Evolutionary conservation across 2,113 vertebrate genomes (phyloP).

Genomic region (Cepphus grylle): DNA sequence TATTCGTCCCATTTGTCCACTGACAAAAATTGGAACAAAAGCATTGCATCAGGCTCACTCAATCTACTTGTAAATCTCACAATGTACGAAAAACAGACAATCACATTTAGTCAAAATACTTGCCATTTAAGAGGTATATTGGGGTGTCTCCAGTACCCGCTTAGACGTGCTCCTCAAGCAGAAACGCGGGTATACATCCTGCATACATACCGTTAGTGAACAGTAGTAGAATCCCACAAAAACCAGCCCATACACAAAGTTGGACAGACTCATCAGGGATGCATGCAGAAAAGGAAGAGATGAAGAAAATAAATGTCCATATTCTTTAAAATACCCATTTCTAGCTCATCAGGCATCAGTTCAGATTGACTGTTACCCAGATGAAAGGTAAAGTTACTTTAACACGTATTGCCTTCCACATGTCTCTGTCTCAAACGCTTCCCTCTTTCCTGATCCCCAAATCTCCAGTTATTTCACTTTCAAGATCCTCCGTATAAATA

Average conservation of each 20-base stretch:
- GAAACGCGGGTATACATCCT: background rate
- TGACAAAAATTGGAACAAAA: background rate
- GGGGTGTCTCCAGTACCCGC: background rate
- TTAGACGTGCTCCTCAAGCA: background rate
- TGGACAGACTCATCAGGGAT: background rate
- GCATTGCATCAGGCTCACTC: background rate
- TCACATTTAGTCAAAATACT: background rate
- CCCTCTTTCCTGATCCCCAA: background rate
- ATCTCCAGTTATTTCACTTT: background rate
- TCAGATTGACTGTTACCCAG: background rate
- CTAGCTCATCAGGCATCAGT: background rate
- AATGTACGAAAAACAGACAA: background rate
- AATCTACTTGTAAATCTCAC: background rate
- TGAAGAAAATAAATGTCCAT: background rate
- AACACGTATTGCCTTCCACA: background rate
- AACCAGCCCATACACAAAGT: background rate
- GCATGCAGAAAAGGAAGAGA: background rate
- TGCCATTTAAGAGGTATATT: background rate
- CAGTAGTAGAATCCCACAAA: background rate
- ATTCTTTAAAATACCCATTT: background rate
- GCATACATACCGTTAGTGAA: background rate
- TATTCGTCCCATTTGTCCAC: background rate
- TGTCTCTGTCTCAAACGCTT: background rate
- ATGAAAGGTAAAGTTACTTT: background rate
- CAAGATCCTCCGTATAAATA: background rate